Conservation (phyloP, 1,140 invertebrate species). For the Subanguina moxae region DNA sequence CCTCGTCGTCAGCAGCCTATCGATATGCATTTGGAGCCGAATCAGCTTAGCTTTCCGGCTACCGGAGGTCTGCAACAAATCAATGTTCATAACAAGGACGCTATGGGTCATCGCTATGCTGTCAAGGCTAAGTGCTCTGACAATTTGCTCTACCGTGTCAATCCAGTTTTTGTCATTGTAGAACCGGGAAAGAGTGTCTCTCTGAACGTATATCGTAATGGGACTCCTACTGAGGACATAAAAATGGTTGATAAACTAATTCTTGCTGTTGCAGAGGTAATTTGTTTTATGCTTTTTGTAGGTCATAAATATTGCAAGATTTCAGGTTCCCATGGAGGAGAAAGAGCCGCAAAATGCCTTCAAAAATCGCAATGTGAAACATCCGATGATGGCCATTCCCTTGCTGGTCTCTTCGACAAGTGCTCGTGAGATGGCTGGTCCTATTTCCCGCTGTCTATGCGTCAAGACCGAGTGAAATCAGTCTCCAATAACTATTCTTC, state of each 20-base stretch:
- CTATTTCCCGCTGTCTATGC: too few species aligned
- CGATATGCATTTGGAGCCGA: constrained; percentile 12
- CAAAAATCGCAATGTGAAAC: neutral
- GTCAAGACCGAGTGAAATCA: too few species aligned
- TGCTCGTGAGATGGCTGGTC: too few species aligned
- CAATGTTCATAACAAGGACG: neutral
- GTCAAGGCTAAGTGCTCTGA: constrained; percentile 18
- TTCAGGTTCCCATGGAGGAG: neutral
- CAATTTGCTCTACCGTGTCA: constrained; percentile 13
- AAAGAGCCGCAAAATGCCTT: neutral
- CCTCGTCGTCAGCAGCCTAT: too few species aligned
- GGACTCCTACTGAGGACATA: neutral
- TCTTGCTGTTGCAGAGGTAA: neutral
- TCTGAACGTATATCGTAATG: constrained; percentile 34
- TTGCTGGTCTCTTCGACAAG: too few species aligned
- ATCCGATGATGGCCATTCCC: neutral
- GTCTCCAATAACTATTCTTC: too few species aligned
- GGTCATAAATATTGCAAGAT: neutral
- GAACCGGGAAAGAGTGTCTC: constrained; percentile 22
- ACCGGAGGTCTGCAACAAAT: constrained; percentile 11
- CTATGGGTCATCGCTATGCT: constrained; percentile 4
- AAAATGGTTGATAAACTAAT: neutral
- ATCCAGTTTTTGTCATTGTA: constrained; percentile 14
- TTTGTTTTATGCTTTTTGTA: neutral
- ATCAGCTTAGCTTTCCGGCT: neutral